Evolutionary conservation across 2,888 invertebrate species (phyloP), one percentile per base, ranked within the genome.

Genomic region (Catocala sponsa): DNA sequence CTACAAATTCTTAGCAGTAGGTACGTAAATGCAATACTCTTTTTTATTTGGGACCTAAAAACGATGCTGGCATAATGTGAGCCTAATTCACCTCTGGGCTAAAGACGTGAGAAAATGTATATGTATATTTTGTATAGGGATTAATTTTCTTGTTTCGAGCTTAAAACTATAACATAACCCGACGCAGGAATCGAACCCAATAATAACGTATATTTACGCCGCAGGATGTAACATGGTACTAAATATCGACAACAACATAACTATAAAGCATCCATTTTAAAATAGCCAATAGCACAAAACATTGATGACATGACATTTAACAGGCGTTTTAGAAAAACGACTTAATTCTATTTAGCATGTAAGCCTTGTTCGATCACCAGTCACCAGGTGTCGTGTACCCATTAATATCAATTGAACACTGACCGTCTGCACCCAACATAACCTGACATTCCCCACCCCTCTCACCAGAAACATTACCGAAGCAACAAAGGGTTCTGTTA

Each of bases 391-490:
- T 87, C 85, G 82, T 84, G 81, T 79, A 74, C 80, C 86, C 91
- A 91, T 94, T 93, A 91, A 93, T 94, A 92, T 93, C 94, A 93
- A 94, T 94, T 91, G 92, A 88, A 84, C 87, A 87, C 74, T 91
- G 91, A 88, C 94, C 91, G 87, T 88, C 84, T 84, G 85, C 81
- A 42, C 62, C 91, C 89, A 86, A 53, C 59, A 12, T 76, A 87
- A 67, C 62, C 33, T 67, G 90, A 84, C 65, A 85, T 70, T 6
- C 79, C 73, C 48, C 76, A 62, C 82, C 84, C 81, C 76, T 68
- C 65, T 48, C 55, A 38, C 38, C 48, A 55, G 51, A 58, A 70
- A 74, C 70, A 70, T 57, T 43, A 65, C 33, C 35, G 50, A 65
- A 57, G 50, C 69, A 59, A 67, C 44, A 43, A 62, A 65, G 59